Percentiles rank a stretch among this genome's conserved stretches.
Evolutionary conservation across 2,797 vertebrate species (phyloP).

Genomic region (Lacerta bilineata): DNA sequence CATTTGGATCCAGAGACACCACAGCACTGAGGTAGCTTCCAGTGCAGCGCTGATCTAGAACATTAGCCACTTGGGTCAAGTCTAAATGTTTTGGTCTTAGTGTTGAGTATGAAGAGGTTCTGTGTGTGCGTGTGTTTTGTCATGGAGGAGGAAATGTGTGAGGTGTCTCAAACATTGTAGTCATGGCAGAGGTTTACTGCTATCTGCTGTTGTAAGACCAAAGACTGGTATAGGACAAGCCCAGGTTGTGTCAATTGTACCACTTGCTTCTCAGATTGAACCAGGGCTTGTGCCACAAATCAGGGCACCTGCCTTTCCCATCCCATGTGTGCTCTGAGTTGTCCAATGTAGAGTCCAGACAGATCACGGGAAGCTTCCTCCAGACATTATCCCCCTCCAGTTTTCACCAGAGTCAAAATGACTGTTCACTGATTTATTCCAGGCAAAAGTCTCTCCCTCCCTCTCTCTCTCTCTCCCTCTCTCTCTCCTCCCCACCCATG

Average conservation of each 20-base stretch:
- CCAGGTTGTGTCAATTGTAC: not conserved
- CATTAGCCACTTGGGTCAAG: too few relatives aligned
- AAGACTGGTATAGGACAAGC: not conserved
- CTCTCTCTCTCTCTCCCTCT: too few relatives aligned
- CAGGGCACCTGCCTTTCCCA: not conserved
- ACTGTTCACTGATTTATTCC: constrained; percentile 5
- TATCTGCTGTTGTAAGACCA: not conserved
- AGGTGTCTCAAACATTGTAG: not conserved
- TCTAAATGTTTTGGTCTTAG: too few relatives aligned
- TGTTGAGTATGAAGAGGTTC: too few relatives aligned
- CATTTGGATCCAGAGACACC: too few relatives aligned
- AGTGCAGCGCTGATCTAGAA: not conserved
- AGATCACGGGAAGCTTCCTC: not conserved
- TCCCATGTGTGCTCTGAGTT: not conserved
- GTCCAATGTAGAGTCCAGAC: not conserved
- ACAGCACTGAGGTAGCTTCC: not conserved
- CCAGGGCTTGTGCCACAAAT: not conserved
- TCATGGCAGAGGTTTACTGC: not conserved
- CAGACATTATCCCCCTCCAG: not conserved
- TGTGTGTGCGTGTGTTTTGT: not conserved
- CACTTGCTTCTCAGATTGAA: not conserved
- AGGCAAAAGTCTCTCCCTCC: constrained; percentile 8
- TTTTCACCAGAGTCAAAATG: not conserved
- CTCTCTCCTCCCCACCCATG: too few relatives aligned
- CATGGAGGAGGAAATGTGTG: not conserved